These are phyloP conservation scores for Musca domestica DNA, from an alignment of 1,140 invertebrate species.

Conservation along the genomic window DNA sequence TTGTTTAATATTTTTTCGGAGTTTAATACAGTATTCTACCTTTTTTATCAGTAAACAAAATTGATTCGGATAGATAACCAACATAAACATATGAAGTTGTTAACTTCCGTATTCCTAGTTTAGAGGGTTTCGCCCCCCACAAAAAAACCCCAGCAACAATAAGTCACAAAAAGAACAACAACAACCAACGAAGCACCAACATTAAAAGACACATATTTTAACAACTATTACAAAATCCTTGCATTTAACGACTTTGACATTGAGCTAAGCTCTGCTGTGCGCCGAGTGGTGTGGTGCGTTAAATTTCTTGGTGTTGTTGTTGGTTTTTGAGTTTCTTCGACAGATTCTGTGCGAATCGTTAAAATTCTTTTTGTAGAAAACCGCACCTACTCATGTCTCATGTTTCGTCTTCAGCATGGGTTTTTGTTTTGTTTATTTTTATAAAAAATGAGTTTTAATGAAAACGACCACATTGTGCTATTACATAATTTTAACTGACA, in stretches of 20 bases:
- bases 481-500: background rate
- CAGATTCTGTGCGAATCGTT: background rate
- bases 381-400: background rate
- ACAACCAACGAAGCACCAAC: background rate
- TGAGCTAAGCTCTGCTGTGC: background rate
- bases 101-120: no score
- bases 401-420: background rate
- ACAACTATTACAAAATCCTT: background rate
- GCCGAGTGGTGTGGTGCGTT: no score
- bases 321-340: no score
- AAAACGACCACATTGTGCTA: background rate
- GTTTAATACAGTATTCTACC: no score
- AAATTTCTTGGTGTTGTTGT: no score
- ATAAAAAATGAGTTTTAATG: background rate
- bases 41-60: no score
- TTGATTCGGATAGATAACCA: no score
- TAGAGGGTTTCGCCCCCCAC: no score
- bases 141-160: no score
- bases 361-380: background rate
- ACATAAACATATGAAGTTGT: no score
- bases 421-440: background rate
- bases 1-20: no score
- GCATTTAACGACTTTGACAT: slow-evolving; percentile 13
- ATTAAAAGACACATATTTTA: background rate
- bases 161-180: no score